A percentile compares a stretch with the other conserved stretches of the same genome.
These are phyloP conservation scores for Gymnarchus niloticus DNA, from an alignment of 2,113 vertebrate species.

Conservation along the genomic window DNA sequence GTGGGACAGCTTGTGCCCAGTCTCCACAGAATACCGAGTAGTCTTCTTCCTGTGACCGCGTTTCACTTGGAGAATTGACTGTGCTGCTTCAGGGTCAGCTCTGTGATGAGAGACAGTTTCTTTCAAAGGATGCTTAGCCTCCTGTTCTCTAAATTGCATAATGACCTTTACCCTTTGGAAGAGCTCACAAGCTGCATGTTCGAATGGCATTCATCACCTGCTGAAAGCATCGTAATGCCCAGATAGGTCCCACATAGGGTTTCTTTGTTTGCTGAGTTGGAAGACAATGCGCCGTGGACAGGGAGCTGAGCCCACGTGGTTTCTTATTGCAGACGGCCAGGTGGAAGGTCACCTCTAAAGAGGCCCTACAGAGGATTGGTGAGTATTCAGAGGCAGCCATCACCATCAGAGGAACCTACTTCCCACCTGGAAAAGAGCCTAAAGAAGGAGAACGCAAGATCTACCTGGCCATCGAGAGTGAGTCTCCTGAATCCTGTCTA, in stretches of 20 bases:
- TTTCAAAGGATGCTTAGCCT: background rate
- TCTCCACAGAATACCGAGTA: background rate
- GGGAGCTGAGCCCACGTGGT: background rate
- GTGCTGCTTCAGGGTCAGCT: too few relatives aligned
- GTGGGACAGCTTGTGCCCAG: background rate
- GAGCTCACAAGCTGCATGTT: background rate
- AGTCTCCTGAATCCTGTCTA: conserved; percentile 36
- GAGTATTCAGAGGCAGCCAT: conserved; percentile 98
- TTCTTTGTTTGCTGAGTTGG: background rate
- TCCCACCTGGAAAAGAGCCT: conserved; percentile 96
- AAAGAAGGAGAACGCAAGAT: conserved; percentile 97
- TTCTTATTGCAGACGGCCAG: conserved; percentile 76
- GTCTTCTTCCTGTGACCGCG: background rate
- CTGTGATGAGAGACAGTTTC: background rate
- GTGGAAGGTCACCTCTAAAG: conserved; percentile 98
- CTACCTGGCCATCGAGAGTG: conserved; percentile 98
- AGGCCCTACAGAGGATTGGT: conserved; percentile 93
- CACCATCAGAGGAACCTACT: conserved; percentile 96
- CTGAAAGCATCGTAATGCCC: too few relatives aligned
- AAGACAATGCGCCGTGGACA: background rate
- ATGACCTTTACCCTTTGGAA: background rate
- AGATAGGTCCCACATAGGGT: background rate
- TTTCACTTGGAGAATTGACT: background rate
- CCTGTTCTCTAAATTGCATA: background rate
- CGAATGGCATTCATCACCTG: background rate